phyloP scores from a whole-genome alignment of 2,888 invertebrate species.

The Oscheius sp. region DNA sequence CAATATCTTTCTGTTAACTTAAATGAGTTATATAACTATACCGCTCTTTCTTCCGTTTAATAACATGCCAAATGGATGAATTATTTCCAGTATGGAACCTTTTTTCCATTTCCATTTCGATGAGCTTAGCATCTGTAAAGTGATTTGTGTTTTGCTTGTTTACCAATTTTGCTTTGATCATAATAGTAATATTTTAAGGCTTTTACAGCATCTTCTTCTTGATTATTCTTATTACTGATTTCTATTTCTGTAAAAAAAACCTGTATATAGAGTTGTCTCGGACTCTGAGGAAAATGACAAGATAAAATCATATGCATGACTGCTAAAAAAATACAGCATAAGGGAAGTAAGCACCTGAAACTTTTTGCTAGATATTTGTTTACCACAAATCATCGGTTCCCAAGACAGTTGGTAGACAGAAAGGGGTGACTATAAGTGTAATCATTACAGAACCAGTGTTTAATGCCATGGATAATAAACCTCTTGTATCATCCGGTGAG shows the following conservation, averaged over 20 bases:
- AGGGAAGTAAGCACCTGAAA: conserved; percentile 42
- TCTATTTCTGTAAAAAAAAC: too few species aligned
- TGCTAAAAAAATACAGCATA: conserved; percentile 45
- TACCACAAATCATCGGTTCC: conserved; percentile 58
- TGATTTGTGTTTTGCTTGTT: neutral
- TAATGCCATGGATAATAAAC: conserved; percentile 56
- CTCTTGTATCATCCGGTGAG: conserved; percentile 49
- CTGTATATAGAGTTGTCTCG: conserved; percentile 66
- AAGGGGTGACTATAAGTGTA: conserved; percentile 50
- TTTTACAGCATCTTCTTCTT: conserved; percentile 44
- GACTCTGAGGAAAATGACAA: conserved; percentile 58
- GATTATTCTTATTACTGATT: too few species aligned
- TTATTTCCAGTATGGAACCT: conserved; percentile 4
- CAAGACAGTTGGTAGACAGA: conserved; percentile 57
- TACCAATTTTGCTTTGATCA: conserved; percentile 49
- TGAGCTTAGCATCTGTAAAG: conserved; percentile 3
- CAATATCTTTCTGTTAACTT: conserved; percentile 58
- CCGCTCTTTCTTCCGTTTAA: conserved; percentile 18
- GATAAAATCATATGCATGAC: conserved; percentile 52
- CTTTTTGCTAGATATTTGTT: neutral
- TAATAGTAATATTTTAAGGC: conserved; percentile 62
- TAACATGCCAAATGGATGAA: conserved; percentile 19
- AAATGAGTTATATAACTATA: neutral
- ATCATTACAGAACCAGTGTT: conserved; percentile 57
- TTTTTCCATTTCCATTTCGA: conserved; percentile 20